Conservation (phyloP, 2,113 vertebrate genomes). For the Crocuta crocuta region DNA sequence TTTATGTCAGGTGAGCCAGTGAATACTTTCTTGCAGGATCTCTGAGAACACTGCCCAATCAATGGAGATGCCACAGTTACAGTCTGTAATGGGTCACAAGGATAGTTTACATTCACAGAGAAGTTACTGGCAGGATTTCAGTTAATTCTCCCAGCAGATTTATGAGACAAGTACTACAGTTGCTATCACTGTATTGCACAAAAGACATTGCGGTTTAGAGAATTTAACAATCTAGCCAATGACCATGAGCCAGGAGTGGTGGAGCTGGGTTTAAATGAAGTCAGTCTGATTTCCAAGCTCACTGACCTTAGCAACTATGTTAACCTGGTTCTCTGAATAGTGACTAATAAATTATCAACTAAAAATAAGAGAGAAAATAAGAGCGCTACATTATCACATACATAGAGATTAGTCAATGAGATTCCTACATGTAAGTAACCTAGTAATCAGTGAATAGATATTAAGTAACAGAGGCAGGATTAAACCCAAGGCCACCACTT, state of each 20-base stretch:
- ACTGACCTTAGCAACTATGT: neutral
- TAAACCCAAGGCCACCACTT: neutral
- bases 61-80: no score
- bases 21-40: neutral
- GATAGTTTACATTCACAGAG: neutral
- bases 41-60: no score
- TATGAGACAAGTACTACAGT: accelerated
- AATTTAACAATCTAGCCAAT: neutral
- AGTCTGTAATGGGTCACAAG: neutral
- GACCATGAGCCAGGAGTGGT: neutral
- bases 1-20: neutral
- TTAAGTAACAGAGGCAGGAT: neutral
- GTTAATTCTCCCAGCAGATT: neutral
- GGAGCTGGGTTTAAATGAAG: neutral
- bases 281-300: neutral
- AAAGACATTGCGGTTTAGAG: neutral
- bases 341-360: neutral
- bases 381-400: neutral
- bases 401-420: neutral
- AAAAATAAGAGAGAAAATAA: neutral
- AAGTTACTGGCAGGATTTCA: neutral
- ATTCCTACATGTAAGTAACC: neutral
- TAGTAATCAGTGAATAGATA: neutral
- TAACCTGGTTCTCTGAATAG: neutral
- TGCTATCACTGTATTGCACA: accelerated